These are phyloP conservation scores for Ariolimax columbianus DNA, from an alignment of 2,888 invertebrate genomes.

Conservation along the genomic window DNA sequence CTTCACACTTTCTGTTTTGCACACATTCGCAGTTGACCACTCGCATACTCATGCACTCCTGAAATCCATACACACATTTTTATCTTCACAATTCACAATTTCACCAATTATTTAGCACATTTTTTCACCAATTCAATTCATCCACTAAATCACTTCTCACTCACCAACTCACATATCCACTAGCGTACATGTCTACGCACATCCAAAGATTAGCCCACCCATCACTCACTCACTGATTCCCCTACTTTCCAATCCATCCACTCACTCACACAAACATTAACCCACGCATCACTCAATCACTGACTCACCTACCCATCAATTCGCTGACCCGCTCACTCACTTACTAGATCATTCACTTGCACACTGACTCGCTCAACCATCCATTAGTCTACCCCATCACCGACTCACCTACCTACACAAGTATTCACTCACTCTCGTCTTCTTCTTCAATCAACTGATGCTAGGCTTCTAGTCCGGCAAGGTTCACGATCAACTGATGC, in stretches of 20 bases:
- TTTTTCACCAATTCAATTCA: background rate
- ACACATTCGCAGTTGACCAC: no score
- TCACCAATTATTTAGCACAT: background rate
- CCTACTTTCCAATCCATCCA: no score
- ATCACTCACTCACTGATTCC: background rate
- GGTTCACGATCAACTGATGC: no score
- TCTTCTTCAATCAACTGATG: no score
- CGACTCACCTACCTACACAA: background rate
- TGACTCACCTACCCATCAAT: background rate
- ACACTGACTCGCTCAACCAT: background rate
- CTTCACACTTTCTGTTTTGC: no score
- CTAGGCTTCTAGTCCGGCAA: no score
- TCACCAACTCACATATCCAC: background rate
- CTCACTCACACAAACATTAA: background rate
- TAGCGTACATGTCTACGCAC: no score
- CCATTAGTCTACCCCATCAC: background rate
- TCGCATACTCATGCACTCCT: no score
- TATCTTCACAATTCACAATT: no score
- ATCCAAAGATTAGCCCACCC: no score
- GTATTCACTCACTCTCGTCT: background rate
- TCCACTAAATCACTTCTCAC: background rate
- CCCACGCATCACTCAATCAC: no score
- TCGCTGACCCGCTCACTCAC: background rate
- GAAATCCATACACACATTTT: no score
- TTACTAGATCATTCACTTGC: background rate